phyloP scores from a whole-genome alignment of 1,140 invertebrate genomes.

The Dendrolimus kikuchii region DNA sequence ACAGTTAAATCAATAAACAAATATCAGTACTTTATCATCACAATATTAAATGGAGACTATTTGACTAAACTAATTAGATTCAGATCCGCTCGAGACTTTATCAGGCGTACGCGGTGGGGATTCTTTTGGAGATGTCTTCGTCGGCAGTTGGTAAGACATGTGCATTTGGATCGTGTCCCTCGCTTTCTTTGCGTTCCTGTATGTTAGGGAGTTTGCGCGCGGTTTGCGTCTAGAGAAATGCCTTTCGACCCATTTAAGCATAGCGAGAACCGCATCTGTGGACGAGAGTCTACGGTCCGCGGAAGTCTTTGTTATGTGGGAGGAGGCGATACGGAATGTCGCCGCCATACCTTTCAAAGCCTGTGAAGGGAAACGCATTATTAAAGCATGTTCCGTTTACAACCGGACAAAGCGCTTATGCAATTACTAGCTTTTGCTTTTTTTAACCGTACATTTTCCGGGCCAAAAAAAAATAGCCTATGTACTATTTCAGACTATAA shows the following conservation, averaged over 20 bases:
- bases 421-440: too few relatives aligned
- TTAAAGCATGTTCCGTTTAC: too few relatives aligned
- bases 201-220: slow-evolving; percentile 73
- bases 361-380: slow-evolving; percentile 50
- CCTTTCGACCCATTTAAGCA: slow-evolving; percentile 91
- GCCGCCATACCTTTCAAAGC: slow-evolving; percentile 91
- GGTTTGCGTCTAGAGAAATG: slow-evolving; percentile 85
- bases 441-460: too few relatives aligned
- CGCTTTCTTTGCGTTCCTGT: slow-evolving; percentile 72
- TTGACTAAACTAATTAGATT: slow-evolving; percentile 20
- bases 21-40: too few relatives aligned
- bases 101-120: slow-evolving; percentile 42
- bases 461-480: too few relatives aligned
- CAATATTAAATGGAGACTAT: too few relatives aligned
- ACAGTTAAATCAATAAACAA: too few relatives aligned
- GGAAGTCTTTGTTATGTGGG: slow-evolving; percentile 87
- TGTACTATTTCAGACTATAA: too few relatives aligned
- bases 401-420: too few relatives aligned
- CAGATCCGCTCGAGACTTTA: slow-evolving; percentile 41
- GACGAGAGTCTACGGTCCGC: slow-evolving; percentile 89
- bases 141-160: slow-evolving; percentile 75
- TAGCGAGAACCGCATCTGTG: slow-evolving; percentile 89
- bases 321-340: slow-evolving; percentile 90
- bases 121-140: slow-evolving; percentile 36
- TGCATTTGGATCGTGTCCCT: slow-evolving; percentile 81